Conservation (phyloP, 2,113 vertebrate species). For the Anolis sagrei region DNA sequence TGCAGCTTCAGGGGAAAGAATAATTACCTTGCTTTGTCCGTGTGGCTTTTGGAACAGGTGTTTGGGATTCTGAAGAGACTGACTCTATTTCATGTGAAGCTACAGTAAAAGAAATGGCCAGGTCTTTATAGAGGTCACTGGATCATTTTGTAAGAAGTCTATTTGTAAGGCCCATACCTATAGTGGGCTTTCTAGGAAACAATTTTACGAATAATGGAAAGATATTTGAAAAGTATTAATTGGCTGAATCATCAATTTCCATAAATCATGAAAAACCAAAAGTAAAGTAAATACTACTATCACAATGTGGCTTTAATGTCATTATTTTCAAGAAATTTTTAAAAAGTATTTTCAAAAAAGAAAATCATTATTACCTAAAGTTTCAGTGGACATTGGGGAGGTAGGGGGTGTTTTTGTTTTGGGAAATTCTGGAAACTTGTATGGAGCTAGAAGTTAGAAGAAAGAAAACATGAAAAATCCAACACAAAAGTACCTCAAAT, state of each 20-base stretch:
- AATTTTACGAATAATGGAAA: constrained; percentile 7
- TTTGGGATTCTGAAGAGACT: constrained; percentile 65
- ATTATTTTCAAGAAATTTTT: background rate
- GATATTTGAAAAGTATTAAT: background rate
- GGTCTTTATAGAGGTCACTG: constrained; percentile 49
- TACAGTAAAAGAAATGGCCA: constrained; percentile 71
- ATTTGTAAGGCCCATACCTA: constrained; percentile 29
- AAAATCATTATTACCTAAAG: constrained; percentile 53
- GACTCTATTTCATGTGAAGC: constrained; percentile 70
- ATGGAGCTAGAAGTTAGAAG: constrained; percentile 54
- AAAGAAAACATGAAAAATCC: constrained; percentile 16
- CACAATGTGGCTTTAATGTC: background rate
- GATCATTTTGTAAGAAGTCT: constrained; percentile 23
- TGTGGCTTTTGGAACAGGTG: constrained; percentile 65
- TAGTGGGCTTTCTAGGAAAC: constrained; percentile 5
- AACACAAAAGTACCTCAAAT: constrained; percentile 28
- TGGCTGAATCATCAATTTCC: background rate
- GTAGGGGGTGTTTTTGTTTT: constrained; percentile 52
- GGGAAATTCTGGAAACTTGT: constrained; percentile 64
- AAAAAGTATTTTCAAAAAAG: background rate
- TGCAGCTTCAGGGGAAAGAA: constrained; percentile 36
- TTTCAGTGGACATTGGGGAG: constrained; percentile 50
- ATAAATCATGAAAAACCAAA: background rate
- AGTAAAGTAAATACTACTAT: background rate
- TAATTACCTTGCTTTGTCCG: constrained; percentile 75